Evolutionary conservation across 2,888 invertebrate species (phyloP).

Genomic region (Drosophila melanosoma): DNA sequence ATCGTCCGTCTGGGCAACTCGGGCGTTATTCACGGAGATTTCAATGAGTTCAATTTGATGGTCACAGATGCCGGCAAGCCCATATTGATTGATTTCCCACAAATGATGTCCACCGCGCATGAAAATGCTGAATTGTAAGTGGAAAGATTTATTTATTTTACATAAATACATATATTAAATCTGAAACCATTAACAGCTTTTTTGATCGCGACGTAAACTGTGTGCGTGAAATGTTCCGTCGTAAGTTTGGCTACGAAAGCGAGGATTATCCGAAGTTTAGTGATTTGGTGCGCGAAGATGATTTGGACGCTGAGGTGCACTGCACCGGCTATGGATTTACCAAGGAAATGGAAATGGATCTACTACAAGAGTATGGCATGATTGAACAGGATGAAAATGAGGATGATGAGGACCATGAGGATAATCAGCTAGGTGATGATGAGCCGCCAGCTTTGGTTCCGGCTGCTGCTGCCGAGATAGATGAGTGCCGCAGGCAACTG

Average conservation of each 20-base stretch:
- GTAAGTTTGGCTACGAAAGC: slow-evolving; percentile 95
- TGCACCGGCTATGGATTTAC: slow-evolving; percentile 97
- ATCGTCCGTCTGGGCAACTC: slow-evolving; percentile 95
- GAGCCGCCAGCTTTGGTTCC: slow-evolving; percentile 66
- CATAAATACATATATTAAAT: not conserved
- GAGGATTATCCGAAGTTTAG: slow-evolving; percentile 91
- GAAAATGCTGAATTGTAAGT: slow-evolving; percentile 93
- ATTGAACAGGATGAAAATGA: slow-evolving; percentile 84
- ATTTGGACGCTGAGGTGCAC: slow-evolving; percentile 94
- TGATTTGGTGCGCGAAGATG: slow-evolving; percentile 91
- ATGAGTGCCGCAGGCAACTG: slow-evolving; percentile 82
- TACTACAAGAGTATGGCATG: slow-evolving; percentile 88
- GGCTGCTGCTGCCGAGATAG: slow-evolving; percentile 78
- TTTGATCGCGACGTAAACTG: slow-evolving; percentile 98
- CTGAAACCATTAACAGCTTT: slow-evolving; percentile 86
- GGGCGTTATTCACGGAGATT: slow-evolving; percentile 99
- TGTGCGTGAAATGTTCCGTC: slow-evolving; percentile 95
- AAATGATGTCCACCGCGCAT: slow-evolving; percentile 98
- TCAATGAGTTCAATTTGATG: slow-evolving; percentile 99
- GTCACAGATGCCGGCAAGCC: slow-evolving; percentile 91
- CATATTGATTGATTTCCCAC: slow-evolving; percentile 98
- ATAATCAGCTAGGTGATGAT: slow-evolving; percentile 74
- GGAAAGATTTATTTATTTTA: too few relatives aligned
- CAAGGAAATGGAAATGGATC: slow-evolving; percentile 91
- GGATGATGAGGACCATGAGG: slow-evolving; percentile 62